Base-by-base conservation (phyloP, 2,888 invertebrate species). In the Oscheius sp. region DNA sequence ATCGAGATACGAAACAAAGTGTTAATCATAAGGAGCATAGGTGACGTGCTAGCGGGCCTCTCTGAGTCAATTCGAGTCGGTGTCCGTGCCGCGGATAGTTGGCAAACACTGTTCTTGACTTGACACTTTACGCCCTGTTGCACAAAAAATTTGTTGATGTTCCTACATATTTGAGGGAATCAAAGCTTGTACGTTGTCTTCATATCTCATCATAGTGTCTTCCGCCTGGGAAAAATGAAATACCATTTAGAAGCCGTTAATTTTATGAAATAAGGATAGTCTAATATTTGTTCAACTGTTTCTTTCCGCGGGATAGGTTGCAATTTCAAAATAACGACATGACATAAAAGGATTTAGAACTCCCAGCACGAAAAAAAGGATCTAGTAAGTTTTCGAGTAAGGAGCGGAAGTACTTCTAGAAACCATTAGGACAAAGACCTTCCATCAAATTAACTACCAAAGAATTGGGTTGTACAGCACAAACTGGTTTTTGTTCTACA, bases 41-140 rank as follows among this genome's bases (percentile, higher is more conserved):
- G 43, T 45, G 63, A 63, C 1, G 46, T 45, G 46, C 12, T 16
- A 43, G 46, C 43, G 16, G 45, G 45, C 43, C 45, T 63, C 18
- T 35, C 35, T 52, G 66, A 66, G 66, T 66, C 52, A 66, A 66
- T 52, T 66, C 49, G 52, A 49, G 66, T 49, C 66, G 25, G 52
- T 66, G 46, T 61, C 52, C 35, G 49, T 66, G 66, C 52, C 66
- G 52, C 66, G 52, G 66, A 66, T 66, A 35, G 52, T 66, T 66
- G 35, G 66, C 66, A 66, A 66, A 66, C 66, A 66, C 45, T 63
- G 63, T 45, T 63, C 63, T 63, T 45, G 49, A 27, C 66, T 29
- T 66, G 66, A 66, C 66, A 66, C 66, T 66, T 66, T 66, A 27
- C 66, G 52, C 43, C 3, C 35, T 35, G 35, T 9, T 35, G 35